Percentiles rank a stretch among this genome's conserved stretches.
phyloP scores from a whole-genome alignment of 1,140 invertebrate genomes.

The Drosophila insularis region DNA sequence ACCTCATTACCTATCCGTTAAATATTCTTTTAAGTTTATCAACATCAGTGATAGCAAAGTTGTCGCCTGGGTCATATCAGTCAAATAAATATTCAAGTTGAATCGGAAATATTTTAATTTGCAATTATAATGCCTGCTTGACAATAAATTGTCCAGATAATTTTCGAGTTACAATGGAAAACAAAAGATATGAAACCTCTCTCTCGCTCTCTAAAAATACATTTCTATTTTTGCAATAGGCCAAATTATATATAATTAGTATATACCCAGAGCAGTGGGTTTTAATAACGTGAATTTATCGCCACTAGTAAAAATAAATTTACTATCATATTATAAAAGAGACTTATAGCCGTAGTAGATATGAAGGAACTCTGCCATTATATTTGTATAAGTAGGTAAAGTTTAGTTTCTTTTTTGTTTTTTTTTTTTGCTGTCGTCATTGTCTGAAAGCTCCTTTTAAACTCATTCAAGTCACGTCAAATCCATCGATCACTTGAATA shows the following conservation, averaged over 20 bases:
- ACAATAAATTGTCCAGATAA: background rate
- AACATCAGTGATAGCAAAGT: no score
- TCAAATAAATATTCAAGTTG: conserved; percentile 17
- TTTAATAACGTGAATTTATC: conserved; percentile 1
- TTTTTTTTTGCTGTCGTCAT: background rate
- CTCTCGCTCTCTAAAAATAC: background rate
- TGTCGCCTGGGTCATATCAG: conserved; percentile 18
- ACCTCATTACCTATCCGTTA: no score
- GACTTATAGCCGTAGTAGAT: background rate
- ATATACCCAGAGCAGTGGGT: background rate
- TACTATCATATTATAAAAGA: conserved; percentile 3
- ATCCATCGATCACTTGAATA: conserved; percentile 42
- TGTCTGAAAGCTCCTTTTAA: background rate
- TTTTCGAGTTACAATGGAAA: background rate
- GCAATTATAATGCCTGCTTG: conserved; percentile 42
- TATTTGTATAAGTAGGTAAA: background rate
- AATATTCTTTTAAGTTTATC: no score
- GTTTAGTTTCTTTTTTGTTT: no score
- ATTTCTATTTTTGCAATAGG: background rate
- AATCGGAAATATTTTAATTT: conserved; percentile 48
- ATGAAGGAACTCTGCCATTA: background rate
- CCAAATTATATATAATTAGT: background rate
- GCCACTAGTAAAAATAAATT: background rate
- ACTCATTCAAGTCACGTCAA: conserved; percentile 5
- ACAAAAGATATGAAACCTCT: background rate